Evolutionary conservation across 2,113 vertebrate species (phyloP), one percentile per base, ranked within the genome.

Genomic region (Megaleporinus macrocephalus): DNA sequence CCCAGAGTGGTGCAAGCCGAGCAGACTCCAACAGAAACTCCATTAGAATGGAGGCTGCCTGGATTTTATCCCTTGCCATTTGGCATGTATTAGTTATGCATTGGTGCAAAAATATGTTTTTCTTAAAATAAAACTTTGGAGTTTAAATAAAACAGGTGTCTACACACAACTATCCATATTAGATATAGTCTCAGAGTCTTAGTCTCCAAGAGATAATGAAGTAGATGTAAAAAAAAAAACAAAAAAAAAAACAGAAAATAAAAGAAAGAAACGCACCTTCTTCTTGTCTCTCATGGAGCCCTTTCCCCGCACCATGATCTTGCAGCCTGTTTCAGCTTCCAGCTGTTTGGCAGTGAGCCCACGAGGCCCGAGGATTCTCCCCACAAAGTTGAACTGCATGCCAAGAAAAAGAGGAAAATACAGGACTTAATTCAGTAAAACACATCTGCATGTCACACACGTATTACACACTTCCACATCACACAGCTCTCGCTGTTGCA

Each of bases 211-310:
- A 12, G 20, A 20, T 55, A 33, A n/a, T 2, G 16, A 74, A n/a
- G 10, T 11, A 30, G 16, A 20, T 16, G 18, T 11, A 73, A 51
- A 55, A n/a, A 75, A 29, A 4, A 0, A 44, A 78, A 74, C 27
- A 22, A 44, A 18, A 1, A 0, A 76, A 79, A 20, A 16, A 26
- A 10, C 53, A 22, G n/a, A n/a, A n/a, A n/a, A n/a, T n/a, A n/a
- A 61, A 61, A 62, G 30, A 49, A 49, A 63, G 57, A 3, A 20
- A 27, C 92, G 93, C 90, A 98, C 98, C 97, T 99, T 99, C 91
- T 99, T 99, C 90, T 99, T 99, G 93, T 99, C 98, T 85, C 98
- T 96, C 98, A 99, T 99, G 77, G 98, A 99, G 86, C 97, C 97
- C 90, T 99, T 99, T 82, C 98, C 98, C 95, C 98, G 97, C 87